A percentile compares a stretch with the other conserved stretches of the same genome.
These are phyloP conservation scores for Spermophilus dauricus DNA, from an alignment of 2,113 vertebrate species.

Conservation along the genomic window DNA sequence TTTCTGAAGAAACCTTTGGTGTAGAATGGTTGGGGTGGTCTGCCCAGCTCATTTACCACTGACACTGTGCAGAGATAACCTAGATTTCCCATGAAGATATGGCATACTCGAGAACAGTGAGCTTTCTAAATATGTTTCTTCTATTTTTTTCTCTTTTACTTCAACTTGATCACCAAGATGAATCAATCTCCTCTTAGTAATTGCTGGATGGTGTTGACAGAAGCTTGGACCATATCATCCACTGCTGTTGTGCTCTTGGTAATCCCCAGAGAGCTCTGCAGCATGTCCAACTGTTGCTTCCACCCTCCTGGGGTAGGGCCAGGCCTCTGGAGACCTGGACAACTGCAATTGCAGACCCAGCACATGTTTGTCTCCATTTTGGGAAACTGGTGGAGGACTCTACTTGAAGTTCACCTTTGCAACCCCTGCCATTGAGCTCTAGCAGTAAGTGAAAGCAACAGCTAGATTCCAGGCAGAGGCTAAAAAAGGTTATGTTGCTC, in stretches of 20 bases:
- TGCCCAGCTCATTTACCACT: background rate
- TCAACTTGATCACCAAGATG: background rate
- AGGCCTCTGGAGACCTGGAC: background rate
- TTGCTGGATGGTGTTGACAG: background rate
- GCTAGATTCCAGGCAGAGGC: background rate
- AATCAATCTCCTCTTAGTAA: background rate
- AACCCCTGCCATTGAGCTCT: background rate
- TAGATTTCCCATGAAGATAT: background rate
- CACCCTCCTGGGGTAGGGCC: background rate
- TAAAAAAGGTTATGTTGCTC: background rate
- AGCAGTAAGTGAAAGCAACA: background rate
- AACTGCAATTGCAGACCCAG: background rate
- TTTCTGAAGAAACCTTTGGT: background rate
- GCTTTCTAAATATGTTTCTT: background rate
- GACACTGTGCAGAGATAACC: background rate
- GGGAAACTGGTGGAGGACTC: background rate
- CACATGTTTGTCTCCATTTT: accelerated
- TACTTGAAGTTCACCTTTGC: background rate
- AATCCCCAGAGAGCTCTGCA: background rate
- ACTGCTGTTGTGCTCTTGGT: background rate
- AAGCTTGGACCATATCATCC: background rate
- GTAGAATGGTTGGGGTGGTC: background rate
- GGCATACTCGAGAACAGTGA: background rate
- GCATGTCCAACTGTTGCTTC: background rate
- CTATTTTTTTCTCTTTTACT: background rate